phyloP scores from a whole-genome alignment of 2,888 invertebrate species.

The Miltochrista miniata region DNA sequence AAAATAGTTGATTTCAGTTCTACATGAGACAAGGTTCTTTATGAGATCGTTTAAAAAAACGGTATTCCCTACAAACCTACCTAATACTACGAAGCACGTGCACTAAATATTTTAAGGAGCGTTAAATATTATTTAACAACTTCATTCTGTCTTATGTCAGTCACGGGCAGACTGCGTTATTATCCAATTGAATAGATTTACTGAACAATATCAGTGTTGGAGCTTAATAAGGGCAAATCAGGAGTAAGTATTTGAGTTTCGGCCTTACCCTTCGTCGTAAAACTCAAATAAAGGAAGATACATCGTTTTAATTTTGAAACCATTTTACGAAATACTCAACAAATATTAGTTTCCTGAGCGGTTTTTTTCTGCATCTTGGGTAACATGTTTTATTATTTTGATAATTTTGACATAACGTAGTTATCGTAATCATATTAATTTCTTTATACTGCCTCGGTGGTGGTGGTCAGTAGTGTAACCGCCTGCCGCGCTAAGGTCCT shows the following conservation, averaged over 20 bases:
- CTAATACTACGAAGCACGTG: background rate
- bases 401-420: too few relatives aligned
- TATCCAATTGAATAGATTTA: conserved; percentile 66
- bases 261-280: conserved; percentile 20
- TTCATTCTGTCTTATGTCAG: conserved; percentile 29
- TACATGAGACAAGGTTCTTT: background rate
- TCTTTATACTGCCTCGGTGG: too few relatives aligned
- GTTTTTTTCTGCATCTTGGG: too few relatives aligned
- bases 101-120: background rate
- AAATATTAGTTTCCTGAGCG: too few relatives aligned
- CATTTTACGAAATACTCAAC: background rate
- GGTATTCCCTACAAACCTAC: background rate
- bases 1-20: too few relatives aligned
- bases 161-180: conserved; percentile 47
- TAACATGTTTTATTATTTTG: too few relatives aligned
- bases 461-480: too few relatives aligned
- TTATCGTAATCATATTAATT: too few relatives aligned
- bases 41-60: background rate
- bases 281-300: conserved; percentile 23
- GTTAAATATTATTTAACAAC: conserved; percentile 8
- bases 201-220: conserved; percentile 41
- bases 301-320: conserved; percentile 14
- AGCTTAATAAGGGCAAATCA: conserved; percentile 46
- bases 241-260: conserved; percentile 37
- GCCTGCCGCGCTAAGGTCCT: too few relatives aligned